These are phyloP conservation scores for Agrochola lychnidis DNA, from an alignment of 2,888 invertebrate genomes.

Conservation along the genomic window DNA sequence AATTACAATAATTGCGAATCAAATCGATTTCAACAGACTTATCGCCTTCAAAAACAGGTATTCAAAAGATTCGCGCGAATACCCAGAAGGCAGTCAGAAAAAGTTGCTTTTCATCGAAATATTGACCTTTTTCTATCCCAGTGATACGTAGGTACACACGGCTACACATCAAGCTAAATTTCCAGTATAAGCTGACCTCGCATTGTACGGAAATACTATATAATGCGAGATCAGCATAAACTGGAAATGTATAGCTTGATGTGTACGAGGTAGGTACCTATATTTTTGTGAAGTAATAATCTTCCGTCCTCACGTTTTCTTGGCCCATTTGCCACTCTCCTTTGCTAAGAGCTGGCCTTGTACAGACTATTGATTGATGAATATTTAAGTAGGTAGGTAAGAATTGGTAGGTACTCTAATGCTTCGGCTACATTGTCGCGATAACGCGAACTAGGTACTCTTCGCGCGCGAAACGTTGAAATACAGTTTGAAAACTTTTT, in stretches of 20 bases:
- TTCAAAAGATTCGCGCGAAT: background rate
- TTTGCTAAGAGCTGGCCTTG: background rate
- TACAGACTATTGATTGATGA: constrained; percentile 32
- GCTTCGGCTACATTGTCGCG: no score
- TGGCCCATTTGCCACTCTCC: background rate
- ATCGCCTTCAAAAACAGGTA: background rate
- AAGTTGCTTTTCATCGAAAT: background rate
- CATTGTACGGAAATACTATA: no score
- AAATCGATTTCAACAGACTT: background rate
- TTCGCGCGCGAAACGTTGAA: no score
- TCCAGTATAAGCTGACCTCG: no score
- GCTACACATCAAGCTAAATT: no score
- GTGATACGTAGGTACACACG: background rate
- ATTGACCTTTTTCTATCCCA: background rate
- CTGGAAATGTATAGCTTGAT: no score
- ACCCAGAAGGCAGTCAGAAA: background rate
- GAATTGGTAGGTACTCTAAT: constrained; percentile 23
- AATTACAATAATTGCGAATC: background rate
- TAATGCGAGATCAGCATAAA: no score
- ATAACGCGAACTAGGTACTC: no score
- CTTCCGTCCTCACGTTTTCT: background rate
- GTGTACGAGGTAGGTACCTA: no score
- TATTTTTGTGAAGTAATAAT: background rate
- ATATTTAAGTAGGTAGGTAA: constrained; percentile 27
- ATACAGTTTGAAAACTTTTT: no score